A percentile compares a stretch with the other conserved stretches of the same genome.
These are phyloP conservation scores for Picus viridis DNA, from an alignment of 2,797 vertebrate species.

Conservation along the genomic window DNA sequence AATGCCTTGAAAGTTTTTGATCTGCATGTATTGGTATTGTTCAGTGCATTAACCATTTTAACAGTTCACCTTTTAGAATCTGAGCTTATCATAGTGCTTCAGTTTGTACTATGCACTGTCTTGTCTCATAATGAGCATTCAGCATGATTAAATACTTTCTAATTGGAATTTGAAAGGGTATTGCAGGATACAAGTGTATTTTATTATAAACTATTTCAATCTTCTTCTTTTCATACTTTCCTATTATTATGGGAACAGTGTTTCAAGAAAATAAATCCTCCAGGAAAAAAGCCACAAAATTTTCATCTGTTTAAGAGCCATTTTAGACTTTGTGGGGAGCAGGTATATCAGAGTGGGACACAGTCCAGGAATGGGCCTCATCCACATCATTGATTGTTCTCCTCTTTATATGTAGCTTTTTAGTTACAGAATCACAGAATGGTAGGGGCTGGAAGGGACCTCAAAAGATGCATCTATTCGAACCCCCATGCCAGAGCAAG, in stretches of 20 bases:
- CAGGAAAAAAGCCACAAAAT: background rate
- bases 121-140: background rate
- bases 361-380: background rate
- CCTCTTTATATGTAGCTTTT: background rate
- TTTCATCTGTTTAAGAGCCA: background rate
- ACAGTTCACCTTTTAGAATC: background rate
- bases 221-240: background rate
- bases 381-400: background rate
- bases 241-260: background rate
- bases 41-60: background rate
- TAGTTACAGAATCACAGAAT: too few relatives aligned
- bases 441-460: too few relatives aligned
- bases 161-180: background rate
- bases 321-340: background rate
- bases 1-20: background rate
- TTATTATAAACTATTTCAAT: background rate
- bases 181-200: background rate
- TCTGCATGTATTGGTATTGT: background rate
- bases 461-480: too few relatives aligned
- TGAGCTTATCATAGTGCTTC: background rate
- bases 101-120: background rate
- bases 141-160: background rate
- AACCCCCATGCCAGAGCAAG: too few relatives aligned
- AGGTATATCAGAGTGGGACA: background rate
- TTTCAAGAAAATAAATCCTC: background rate